Conservation (phyloP, 2,113 vertebrate genomes). For the Varanus komodoensis region DNA sequence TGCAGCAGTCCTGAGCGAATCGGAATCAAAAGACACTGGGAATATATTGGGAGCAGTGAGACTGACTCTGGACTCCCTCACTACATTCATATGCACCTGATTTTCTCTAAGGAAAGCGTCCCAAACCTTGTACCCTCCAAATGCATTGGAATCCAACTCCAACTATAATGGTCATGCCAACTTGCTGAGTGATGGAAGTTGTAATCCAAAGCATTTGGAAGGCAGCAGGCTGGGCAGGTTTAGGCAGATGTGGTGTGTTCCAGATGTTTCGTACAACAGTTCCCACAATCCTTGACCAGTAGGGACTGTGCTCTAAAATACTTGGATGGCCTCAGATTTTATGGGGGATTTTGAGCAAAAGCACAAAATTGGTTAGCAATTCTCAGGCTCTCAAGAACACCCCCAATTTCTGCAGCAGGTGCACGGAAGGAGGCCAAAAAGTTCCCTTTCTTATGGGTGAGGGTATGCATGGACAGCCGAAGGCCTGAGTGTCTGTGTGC, state of each 20-base stretch:
- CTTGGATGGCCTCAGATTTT: no score
- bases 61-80: not conserved
- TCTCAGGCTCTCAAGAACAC: not conserved
- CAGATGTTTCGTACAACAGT: no score
- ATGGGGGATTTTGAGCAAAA: not conserved
- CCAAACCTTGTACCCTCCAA: not conserved
- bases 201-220: not conserved
- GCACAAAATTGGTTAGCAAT: not conserved
- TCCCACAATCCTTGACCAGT: no score
- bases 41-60: not conserved
- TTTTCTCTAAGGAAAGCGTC: not conserved
- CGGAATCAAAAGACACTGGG: not conserved
- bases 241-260: no score
- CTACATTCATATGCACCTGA: not conserved
- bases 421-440: not conserved
- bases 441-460: not conserved
- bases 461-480: not conserved
- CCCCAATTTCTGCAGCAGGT: not conserved
- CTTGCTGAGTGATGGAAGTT: not conserved
- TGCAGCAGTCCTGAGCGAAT: slow-evolving; percentile 21
- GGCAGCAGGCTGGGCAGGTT: not conserved
- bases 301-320: no score
- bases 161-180: not conserved
- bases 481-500: not conserved
- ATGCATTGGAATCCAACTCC: not conserved